These are phyloP conservation scores for Argyra leucocephala DNA, from an alignment of 2,888 invertebrate species.

Conservation along the genomic window DNA sequence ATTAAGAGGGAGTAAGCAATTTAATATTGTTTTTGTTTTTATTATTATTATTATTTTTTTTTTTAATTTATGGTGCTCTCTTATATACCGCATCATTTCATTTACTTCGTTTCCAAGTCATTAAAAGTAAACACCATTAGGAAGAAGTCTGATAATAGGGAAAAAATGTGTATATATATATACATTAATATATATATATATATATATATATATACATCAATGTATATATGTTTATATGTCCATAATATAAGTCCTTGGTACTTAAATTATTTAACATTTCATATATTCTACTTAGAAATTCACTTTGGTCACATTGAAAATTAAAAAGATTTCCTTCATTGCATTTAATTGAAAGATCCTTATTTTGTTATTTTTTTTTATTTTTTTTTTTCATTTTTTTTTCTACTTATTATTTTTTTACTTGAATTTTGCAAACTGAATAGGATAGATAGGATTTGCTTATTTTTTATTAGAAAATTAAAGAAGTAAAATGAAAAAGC, in stretches of 20 bases:
- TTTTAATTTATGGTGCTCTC: too few relatives aligned
- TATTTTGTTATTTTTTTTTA: too few relatives aligned
- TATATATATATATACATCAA: not conserved
- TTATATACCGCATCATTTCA: not conserved
- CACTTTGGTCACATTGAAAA: constrained; percentile 6
- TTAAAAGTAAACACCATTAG: constrained; percentile 7
- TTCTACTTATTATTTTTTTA: too few relatives aligned
- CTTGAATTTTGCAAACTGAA: not conserved
- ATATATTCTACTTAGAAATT: not conserved
- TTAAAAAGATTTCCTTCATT: not conserved
- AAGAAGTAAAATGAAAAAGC: not conserved
- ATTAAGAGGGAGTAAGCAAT: too few relatives aligned
- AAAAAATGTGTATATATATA: not conserved
- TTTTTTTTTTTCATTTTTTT: too few relatives aligned
- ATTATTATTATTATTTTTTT: not conserved
- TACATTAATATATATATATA: not conserved
- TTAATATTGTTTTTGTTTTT: not conserved
- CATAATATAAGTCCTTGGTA: not conserved
- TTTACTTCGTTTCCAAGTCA: constrained; percentile 7
- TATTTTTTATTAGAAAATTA: not conserved
- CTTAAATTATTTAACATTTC: not conserved
- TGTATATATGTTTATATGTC: not conserved
- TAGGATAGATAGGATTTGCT: not conserved
- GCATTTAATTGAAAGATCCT: not conserved
- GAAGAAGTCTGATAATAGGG: not conserved